These are phyloP conservation scores for Chitala chitala DNA, from an alignment of 2,113 vertebrate genomes.

Conservation along the genomic window DNA sequence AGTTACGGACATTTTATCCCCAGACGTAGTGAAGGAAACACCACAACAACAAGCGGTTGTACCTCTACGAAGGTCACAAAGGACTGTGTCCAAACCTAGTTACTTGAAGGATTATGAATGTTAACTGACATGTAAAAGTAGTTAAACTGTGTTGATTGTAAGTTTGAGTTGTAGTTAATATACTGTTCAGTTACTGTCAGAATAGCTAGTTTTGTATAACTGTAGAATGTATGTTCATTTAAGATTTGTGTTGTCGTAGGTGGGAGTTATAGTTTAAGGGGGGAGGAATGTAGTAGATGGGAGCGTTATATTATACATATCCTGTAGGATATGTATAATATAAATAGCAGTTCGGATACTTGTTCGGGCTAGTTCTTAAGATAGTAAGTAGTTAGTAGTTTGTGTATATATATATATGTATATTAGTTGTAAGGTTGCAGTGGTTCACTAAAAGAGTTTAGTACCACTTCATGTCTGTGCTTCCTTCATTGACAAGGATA, in stretches of 20 bases:
- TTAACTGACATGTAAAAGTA: no score
- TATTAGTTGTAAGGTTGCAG: no score
- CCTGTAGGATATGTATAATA: neutral
- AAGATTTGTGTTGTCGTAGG: neutral
- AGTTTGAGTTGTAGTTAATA: neutral
- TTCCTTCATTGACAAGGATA: no score
- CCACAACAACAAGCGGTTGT: neutral
- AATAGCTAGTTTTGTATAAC: neutral
- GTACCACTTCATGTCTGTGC: no score
- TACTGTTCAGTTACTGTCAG: no score
- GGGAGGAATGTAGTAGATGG: conserved; percentile 5
- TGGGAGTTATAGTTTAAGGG: neutral
- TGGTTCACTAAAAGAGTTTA: no score
- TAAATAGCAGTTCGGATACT: no score
- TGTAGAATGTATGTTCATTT: neutral
- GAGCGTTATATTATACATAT: no score
- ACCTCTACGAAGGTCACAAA: neutral
- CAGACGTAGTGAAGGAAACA: neutral
- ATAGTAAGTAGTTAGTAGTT: no score
- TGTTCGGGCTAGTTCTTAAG: no score
- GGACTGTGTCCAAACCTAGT: neutral
- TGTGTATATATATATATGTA: no score
- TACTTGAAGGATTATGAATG: neutral
- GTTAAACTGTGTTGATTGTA: no score
- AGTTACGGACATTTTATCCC: neutral